Conservation (phyloP, 2,888 invertebrate genomes). For the Xiphydria camelus region DNA sequence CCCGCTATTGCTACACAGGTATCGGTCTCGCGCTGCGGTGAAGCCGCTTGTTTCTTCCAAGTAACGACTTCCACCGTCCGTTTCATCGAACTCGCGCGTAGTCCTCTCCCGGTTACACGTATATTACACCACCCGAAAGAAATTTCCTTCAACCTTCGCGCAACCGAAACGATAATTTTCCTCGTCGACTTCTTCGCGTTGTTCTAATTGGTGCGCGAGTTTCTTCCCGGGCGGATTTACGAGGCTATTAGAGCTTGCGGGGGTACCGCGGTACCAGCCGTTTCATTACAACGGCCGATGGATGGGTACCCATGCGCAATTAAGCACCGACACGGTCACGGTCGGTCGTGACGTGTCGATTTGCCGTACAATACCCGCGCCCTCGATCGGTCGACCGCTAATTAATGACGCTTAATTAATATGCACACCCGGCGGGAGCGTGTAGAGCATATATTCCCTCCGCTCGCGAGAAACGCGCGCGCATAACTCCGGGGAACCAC, state of each 20-base stretch:
- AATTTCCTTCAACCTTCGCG: too few relatives aligned
- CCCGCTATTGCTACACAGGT: too few relatives aligned
- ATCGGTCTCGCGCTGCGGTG: too few relatives aligned
- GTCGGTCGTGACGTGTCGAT: not conserved
- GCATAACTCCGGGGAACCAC: too few relatives aligned
- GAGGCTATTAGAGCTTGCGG: not conserved
- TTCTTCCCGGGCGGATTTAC: not conserved
- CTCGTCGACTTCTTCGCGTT: not conserved
- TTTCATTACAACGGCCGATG: not conserved
- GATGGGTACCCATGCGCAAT: not conserved
- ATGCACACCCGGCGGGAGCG: not conserved
- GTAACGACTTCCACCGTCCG: too few relatives aligned
- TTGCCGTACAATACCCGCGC: not conserved
- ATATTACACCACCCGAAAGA: too few relatives aligned
- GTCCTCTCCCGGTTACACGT: too few relatives aligned
- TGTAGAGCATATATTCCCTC: too few relatives aligned
- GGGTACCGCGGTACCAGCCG: not conserved
- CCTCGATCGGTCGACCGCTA: not conserved
- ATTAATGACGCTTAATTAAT: not conserved
- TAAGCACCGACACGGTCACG: not conserved
- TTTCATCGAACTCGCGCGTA: too few relatives aligned
- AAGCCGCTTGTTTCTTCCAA: too few relatives aligned
- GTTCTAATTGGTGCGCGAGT: not conserved
- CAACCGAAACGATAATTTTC: too few relatives aligned
- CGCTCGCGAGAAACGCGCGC: too few relatives aligned